These are phyloP conservation scores for Bimastos eiseni DNA, from an alignment of 2,888 invertebrate species.

Conservation along the genomic window DNA sequence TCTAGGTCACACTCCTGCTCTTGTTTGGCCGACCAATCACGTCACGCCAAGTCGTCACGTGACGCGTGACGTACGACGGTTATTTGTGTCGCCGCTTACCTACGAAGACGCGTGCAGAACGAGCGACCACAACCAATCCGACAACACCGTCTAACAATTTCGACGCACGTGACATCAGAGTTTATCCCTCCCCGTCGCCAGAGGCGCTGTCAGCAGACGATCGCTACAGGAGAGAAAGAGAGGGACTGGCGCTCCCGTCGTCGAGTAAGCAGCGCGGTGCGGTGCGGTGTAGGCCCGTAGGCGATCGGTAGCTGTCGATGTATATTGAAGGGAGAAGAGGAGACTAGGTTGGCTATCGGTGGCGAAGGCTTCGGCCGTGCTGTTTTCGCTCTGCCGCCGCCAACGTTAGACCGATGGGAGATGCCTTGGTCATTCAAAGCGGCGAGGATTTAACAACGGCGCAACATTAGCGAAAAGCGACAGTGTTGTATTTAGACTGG, in stretches of 20 bases:
- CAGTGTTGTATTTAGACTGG: too few relatives aligned
- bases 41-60: background rate
- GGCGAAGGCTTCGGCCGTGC: background rate
- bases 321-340: background rate
- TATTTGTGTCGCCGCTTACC: background rate
- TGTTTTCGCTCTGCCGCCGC: background rate
- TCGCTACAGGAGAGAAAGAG: background rate
- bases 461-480: background rate
- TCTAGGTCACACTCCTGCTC: background rate
- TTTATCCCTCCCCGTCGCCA: background rate
- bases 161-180: background rate
- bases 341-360: background rate
- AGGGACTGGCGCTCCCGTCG: background rate
- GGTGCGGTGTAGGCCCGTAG: background rate
- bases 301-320: background rate
- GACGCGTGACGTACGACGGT: background rate
- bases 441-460: background rate
- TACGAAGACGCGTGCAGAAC: background rate
- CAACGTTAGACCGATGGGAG: background rate
- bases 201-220: background rate
- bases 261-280: background rate
- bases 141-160: background rate
- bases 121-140: background rate
- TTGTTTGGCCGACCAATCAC: background rate
- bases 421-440: background rate